Evolutionary conservation across 2,113 vertebrate genomes (phyloP), one percentile per base, ranked within the genome.

Genomic region (Oxyura jamaicensis): DNA sequence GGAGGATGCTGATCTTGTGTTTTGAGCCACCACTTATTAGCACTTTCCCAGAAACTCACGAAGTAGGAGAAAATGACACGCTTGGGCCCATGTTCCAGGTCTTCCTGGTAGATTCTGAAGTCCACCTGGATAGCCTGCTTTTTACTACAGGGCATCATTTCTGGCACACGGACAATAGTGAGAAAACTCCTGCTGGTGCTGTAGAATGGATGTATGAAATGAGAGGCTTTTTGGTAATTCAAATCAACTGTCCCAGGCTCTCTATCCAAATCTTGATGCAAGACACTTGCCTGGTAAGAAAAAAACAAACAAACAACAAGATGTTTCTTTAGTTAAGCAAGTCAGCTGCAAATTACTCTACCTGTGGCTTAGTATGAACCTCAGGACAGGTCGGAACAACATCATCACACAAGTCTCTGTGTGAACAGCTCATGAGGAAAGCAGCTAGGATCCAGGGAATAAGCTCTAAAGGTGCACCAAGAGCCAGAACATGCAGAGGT

Each of bases 41-140:
- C 3, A 1, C 16, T 60, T 77, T 36, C 81, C 39, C 62, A 93
- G 78, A 65, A 79, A 94, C 98, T 98, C 92, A 98, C 98, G 58
- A 96, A 95, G 80, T 98, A 98, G 83, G 97, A 95, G 83, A 98
- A 97, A 63, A 83, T 56, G 46, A 97, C 96, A 2, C 88, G 97
- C 84, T 68, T 97, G 81, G 88, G 84, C 39, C 94, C 92, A 1
- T 88, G 87, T 28, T 88, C 80, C 29, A 88, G 74, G 62, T 98
- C 97, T 5, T 79, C 83, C 13, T 83, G 77, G 13, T 96, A 50
- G 29, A 97, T 96, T 66, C 67, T 90, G 81, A 97, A 98, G 62
- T 97, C 92, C 87, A 98, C 97, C 36, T 75, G 79, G 9, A 97
- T 35, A 41, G 86, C 53, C 11, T 94, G 95, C 3, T 63, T 90